These are phyloP conservation scores for Drosophila lini DNA, from an alignment of 1,140 invertebrate genomes.

Conservation along the genomic window DNA sequence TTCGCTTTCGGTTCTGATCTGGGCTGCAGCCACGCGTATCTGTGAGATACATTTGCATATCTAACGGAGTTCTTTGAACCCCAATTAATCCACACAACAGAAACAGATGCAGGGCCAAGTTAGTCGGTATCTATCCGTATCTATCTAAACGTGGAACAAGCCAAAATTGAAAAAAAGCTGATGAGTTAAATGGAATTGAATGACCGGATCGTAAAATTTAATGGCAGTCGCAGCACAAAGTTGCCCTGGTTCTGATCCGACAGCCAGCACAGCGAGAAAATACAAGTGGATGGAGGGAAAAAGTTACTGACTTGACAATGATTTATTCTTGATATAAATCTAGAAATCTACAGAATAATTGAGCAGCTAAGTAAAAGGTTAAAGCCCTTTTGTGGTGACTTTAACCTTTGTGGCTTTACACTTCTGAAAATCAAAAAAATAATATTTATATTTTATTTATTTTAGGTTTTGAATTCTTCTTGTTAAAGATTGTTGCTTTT, in stretches of 20 bases:
- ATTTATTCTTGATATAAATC: constrained; percentile 5
- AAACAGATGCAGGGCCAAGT: constrained; percentile 34
- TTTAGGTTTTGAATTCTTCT: too few relatives aligned
- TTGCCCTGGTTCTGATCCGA: constrained; percentile 42
- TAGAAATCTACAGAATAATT: not conserved
- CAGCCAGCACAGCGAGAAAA: constrained; percentile 11
- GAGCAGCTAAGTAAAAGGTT: not conserved
- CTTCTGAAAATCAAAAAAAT: not conserved
- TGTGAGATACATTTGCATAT: constrained; percentile 76
- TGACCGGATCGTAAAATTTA: constrained; percentile 28
- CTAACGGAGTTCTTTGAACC: constrained; percentile 70
- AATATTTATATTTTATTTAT: not conserved
- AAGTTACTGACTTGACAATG: constrained; percentile 10
- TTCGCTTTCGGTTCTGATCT: constrained; percentile 23
- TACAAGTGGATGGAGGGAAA: not conserved
- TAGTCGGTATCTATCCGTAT: constrained; percentile 22
- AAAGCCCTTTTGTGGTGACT: constrained; percentile 1
- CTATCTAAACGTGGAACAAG: constrained; percentile 18
- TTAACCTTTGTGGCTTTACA: not conserved
- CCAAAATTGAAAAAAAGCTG: constrained; percentile 11
- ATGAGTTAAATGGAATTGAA: constrained; percentile 34
- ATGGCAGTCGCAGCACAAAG: constrained; percentile 25
- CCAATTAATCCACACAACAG: constrained; percentile 34
- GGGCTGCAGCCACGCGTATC: constrained; percentile 67
- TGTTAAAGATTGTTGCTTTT: not conserved